These are phyloP conservation scores for Zapus hudsonius DNA, from an alignment of 2,113 vertebrate species.

Conservation along the genomic window DNA sequence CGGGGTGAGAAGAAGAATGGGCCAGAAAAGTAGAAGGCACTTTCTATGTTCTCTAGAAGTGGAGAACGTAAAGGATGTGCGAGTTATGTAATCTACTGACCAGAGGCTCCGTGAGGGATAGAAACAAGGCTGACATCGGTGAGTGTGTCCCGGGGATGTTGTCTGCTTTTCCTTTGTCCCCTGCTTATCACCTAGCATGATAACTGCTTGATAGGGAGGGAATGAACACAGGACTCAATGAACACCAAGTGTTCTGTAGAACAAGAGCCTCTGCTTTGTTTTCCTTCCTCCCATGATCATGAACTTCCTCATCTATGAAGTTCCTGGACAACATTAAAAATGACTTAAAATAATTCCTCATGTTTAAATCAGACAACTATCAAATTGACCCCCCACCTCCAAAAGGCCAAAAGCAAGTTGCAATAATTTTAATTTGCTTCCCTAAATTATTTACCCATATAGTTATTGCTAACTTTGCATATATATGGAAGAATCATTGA, in stretches of 20 bases:
- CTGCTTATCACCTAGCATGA: not conserved
- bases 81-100: not conserved
- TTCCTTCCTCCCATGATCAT: not conserved
- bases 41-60: not conserved
- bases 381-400: not conserved
- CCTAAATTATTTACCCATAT: conserved; percentile 14
- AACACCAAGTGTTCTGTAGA: not conserved
- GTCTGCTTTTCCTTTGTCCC: too few species aligned
- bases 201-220: not conserved
- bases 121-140: too few species aligned
- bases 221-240: not conserved
- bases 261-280: not conserved
- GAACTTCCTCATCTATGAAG: not conserved
- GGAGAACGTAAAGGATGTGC: not conserved
- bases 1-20: not conserved
- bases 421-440: not conserved
- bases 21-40: not conserved
- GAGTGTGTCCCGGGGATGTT: fast-evolving
- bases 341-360: conserved; percentile 11
- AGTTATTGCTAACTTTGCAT: not conserved
- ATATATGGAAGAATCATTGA: not conserved
- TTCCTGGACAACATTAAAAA: not conserved
- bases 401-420: not conserved
- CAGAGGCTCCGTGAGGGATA: not conserved
- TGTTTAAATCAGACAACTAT: not conserved